Base-by-base conservation (phyloP, 2,797 vertebrate genomes). In the Netta rufina region DNA sequence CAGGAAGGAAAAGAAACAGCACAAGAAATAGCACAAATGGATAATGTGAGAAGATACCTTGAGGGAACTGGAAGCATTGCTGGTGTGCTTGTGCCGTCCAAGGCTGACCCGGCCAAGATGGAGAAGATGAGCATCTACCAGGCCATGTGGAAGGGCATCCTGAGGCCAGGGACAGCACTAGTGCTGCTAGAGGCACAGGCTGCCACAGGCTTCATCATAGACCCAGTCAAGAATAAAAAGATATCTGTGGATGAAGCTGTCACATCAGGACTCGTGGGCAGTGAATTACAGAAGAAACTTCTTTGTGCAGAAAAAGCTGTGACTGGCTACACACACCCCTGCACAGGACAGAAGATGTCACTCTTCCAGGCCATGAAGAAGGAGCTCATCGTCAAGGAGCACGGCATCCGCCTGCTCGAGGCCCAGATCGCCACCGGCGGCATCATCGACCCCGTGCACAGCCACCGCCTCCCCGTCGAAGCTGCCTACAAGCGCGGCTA, bases 171-270 rank as follows among this genome's bases (percentile, higher is more conserved):
- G 25, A 97, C 97, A 14, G 98, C 98, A 2, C 49, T 97, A 38
- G 98, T 98, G 96, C 98, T 99, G 7, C 97, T 99, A 60, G 98
- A 99, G 96, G 98, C 98, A 53, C 98, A 99, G 82, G 98, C 98
- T 22, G 98, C 98, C 17, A 98, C 98, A 2, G 99, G 99, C 27
- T 96, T 93, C 22, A 49, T 99, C 0, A n/a, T 98, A 0, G 98
- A 99, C 96, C 98, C 99, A 0, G 83, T 98, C 5, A 97, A 93
- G 57, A 98, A 98, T 65, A 95, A 93, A 87, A 98, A 97, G 36
- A 92, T 99, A 4, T 98, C 98, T 1, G 98, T 99, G 9, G 98
- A 98, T 2, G 98, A 98, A n/a, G 98, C 98, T 6, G 98, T 99
- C 58, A 97, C 98, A 45, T 97, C 98, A 0, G 95, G 97, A 30